Evolutionary conservation across 37 sponge, comb jelly and placozoan species (phyloP), one percentile per base, ranked within the genome.

Genomic region (Cladorhizidae sp.): DNA sequence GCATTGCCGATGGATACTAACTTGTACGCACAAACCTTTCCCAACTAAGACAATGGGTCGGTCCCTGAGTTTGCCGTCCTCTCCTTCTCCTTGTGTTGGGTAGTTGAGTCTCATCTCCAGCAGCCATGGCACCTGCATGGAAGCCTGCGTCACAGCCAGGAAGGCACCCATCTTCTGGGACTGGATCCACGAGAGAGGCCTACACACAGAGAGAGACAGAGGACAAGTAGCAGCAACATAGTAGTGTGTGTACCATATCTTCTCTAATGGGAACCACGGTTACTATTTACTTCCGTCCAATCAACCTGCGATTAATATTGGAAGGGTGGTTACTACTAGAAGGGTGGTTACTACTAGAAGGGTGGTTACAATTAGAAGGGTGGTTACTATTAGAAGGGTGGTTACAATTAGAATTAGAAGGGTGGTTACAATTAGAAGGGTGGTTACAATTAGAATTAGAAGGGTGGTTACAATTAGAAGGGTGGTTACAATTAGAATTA

Each of bases 141-240:
- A 95, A 21, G 95, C 98, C 72, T 93, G 79, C 37, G 95, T 87
- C 22, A 97, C 93, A 40, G 81, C 38, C 56, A 96, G 79, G 39
- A 95, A 93, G 12, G 93, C 93, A 21, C 95, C 93, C 93, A 95
- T 95, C 32, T 88, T 77, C 84, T 90, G 49, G 6, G 83, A 72
- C 74, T 80, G 57, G 37, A 95, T 93, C 98, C 98, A 97, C 1
- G 84, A 67, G 14, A 54, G 75, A 74, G 82, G 74, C 37, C 71
- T 69, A 50, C 8, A 40, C n/a, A n/a, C n/a, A n/a, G n/a, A n/a
- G n/a, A n/a, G n/a, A n/a, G n/a, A n/a, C n/a, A n/a, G n/a, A n/a
- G n/a, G n/a, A n/a, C n/a, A n/a, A n/a, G 55, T 17, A 54, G 17
- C 17, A 20, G 55, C 17, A 12, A 54, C 17, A 6, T 18, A 59